These are phyloP conservation scores for Paramisgurnus dabryanus DNA, from an alignment of 2,113 vertebrate genomes.

Conservation along the genomic window DNA sequence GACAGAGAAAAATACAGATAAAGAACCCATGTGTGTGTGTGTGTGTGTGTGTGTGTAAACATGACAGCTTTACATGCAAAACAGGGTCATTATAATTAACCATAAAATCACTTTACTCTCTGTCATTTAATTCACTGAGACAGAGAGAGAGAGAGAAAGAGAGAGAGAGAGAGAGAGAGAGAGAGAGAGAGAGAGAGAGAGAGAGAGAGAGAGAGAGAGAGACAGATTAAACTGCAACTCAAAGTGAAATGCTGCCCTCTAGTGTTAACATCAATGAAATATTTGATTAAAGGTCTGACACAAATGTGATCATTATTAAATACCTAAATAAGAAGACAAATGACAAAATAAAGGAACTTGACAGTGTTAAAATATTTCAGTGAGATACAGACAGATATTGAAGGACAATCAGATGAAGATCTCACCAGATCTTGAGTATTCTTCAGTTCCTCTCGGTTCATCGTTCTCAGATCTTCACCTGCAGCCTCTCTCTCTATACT, in stretches of 20 bases:
- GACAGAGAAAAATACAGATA: background rate
- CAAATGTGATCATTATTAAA: too few relatives aligned
- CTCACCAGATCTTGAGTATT: slow-evolving; percentile 80
- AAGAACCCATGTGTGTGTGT: slow-evolving; percentile 52
- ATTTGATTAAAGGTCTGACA: slow-evolving; percentile 44
- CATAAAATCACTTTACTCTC: background rate
- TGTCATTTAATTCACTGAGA: background rate
- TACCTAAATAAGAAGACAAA: too few relatives aligned
- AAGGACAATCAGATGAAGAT: background rate
- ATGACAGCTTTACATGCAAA: slow-evolving; percentile 30
- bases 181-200: slow-evolving; percentile 2
- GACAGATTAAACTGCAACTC: background rate
- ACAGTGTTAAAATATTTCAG: background rate
- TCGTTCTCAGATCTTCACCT: slow-evolving; percentile 63
- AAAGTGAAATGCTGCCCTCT: slow-evolving; percentile 46
- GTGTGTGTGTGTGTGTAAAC: slow-evolving; percentile 7
- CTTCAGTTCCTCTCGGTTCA: slow-evolving; percentile 69
- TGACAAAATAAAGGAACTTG: slow-evolving; percentile 21
- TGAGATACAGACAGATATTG: background rate
- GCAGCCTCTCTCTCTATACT: slow-evolving; percentile 77
- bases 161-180: slow-evolving; percentile 11
- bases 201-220: slow-evolving; percentile 25
- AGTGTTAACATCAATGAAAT: slow-evolving; percentile 35
- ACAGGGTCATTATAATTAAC: slow-evolving; percentile 32
- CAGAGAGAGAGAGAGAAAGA: background rate